Evolutionary conservation across 2,888 invertebrate genomes (phyloP).

Genomic region (Agrochola litura): DNA sequence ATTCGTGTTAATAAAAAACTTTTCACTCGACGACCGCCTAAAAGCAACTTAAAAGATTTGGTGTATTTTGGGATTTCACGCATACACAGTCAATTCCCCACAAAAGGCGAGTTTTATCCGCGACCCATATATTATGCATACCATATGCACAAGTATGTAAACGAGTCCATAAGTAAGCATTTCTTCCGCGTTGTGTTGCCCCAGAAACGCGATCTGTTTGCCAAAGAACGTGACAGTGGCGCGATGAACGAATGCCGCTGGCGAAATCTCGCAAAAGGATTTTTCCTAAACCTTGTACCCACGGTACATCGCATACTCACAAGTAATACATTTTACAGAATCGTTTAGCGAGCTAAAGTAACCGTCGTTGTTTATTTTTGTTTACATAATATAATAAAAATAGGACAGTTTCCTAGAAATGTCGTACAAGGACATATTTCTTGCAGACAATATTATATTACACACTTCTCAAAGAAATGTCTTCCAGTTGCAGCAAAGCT

Average conservation of each 20-base stretch:
- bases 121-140: conserved; percentile 35
- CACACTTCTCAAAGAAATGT: neutral
- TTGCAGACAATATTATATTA: neutral
- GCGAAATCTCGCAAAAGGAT: conserved; percentile 42
- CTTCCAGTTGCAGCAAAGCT: neutral
- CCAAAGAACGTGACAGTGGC: conserved; percentile 52
- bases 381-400: conserved; percentile 10
- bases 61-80: conserved; percentile 6
- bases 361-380: conserved; percentile 39
- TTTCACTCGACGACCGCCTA: conserved; percentile 7
- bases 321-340: conserved; percentile 33
- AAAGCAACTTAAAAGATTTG: conserved; percentile 7
- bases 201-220: conserved; percentile 64
- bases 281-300: conserved; percentile 35
- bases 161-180: conserved; percentile 46
- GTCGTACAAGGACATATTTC: neutral
- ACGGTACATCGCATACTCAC: conserved; percentile 21
- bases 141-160: conserved; percentile 35
- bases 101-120: conserved; percentile 6
- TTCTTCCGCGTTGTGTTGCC: conserved; percentile 54
- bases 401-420: conserved; percentile 15
- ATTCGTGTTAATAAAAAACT: conserved; percentile 34
- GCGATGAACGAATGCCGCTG: conserved; percentile 55
- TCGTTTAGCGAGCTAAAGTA: conserved; percentile 34
- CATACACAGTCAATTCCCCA: neutral